Evolutionary conservation across 2,888 invertebrate genomes (phyloP).

Genomic region (Neria commutata): DNA sequence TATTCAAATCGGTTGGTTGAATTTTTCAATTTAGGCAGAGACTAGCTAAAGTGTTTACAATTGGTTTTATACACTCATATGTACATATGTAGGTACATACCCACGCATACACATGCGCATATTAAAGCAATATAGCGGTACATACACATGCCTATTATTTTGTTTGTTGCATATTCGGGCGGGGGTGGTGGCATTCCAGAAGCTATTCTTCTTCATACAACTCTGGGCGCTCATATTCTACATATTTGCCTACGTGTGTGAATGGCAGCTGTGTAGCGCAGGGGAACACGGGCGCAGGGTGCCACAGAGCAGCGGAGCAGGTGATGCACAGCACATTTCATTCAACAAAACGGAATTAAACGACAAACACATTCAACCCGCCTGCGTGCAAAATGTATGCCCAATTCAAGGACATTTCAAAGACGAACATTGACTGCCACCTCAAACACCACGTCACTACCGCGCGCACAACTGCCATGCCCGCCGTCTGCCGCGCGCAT

Average conservation of each 20-base stretch:
- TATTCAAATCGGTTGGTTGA: too few relatives aligned
- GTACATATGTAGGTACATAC: background rate
- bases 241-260: background rate
- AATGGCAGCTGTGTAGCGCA: background rate
- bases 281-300: background rate
- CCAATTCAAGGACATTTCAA: slow-evolving; percentile 51
- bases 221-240: background rate
- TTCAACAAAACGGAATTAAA: too few relatives aligned
- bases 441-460: too few relatives aligned
- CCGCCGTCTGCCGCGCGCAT: too few relatives aligned
- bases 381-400: too few relatives aligned
- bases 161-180: too few relatives aligned
- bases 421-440: slow-evolving; percentile 32
- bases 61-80: background rate
- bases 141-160: too few relatives aligned
- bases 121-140: background rate
- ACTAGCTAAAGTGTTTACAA: background rate
- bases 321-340: too few relatives aligned
- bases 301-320: background rate
- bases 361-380: too few relatives aligned
- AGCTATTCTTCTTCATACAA: background rate
- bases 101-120: background rate
- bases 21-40: too few relatives aligned
- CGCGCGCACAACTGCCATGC: too few relatives aligned
- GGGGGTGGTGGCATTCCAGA: too few relatives aligned